phyloP scores from a whole-genome alignment of 2,888 invertebrate genomes.

The Eucera pruinosa region DNA sequence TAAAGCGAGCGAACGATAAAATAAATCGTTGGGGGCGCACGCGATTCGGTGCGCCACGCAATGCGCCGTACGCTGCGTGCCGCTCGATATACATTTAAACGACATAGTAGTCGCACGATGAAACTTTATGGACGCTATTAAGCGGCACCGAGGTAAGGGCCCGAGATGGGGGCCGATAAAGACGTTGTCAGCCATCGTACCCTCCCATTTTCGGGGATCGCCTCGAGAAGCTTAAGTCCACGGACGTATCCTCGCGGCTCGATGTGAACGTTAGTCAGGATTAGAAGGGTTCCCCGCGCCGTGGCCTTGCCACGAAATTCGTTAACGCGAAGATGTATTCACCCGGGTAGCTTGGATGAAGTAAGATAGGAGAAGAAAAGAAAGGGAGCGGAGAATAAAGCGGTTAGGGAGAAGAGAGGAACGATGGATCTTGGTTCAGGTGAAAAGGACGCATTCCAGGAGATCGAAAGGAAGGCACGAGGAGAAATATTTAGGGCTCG shows the following conservation, averaged over 20 bases:
- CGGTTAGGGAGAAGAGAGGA: constrained; percentile 10
- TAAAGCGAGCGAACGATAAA: constrained; percentile 60
- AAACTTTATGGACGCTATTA: constrained; percentile 68
- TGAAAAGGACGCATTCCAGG: constrained; percentile 38
- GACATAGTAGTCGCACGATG: constrained; percentile 67
- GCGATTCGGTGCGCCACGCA: constrained; percentile 53
- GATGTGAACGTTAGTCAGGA: constrained; percentile 73
- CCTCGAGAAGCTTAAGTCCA: constrained; percentile 39
- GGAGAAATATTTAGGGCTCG: constrained; percentile 66
- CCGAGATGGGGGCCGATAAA: constrained; percentile 55
- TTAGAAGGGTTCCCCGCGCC: constrained; percentile 66
- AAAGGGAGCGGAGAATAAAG: constrained; percentile 6
- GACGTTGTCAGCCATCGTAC: constrained; percentile 58
- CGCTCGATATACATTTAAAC: constrained; percentile 65
- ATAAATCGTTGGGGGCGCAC: constrained; percentile 60
- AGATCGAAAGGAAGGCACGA: constrained; percentile 61
- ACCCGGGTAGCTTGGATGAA: neutral
- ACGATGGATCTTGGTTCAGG: constrained; percentile 7
- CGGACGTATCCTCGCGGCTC: constrained; percentile 38
- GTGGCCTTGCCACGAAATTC: constrained; percentile 62
- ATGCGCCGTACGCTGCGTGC: constrained; percentile 10
- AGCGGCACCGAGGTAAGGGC: constrained; percentile 45
- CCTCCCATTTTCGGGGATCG: constrained; percentile 47
- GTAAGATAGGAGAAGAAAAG: neutral
- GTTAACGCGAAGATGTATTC: constrained; percentile 65